These are phyloP conservation scores for Ceratina japonica DNA, from an alignment of 1,140 invertebrate genomes.

Conservation along the genomic window DNA sequence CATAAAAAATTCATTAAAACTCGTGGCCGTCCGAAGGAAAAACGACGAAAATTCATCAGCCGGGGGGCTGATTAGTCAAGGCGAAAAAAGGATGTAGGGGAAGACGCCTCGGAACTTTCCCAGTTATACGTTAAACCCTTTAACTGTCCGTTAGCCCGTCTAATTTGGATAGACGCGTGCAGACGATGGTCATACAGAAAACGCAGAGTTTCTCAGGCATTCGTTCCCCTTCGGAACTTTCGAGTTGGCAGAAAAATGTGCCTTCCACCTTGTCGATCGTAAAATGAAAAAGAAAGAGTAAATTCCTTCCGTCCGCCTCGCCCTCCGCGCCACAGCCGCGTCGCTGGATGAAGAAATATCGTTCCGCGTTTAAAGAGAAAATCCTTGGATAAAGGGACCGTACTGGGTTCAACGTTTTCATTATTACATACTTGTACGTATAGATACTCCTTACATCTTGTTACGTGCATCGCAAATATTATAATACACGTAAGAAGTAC, in stretches of 20 bases:
- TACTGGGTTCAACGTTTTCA: accelerated
- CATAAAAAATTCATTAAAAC: background rate
- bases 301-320: background rate
- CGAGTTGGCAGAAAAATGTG: background rate
- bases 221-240: background rate
- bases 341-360: background rate
- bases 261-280: background rate
- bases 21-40: background rate
- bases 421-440: too few species aligned
- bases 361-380: background rate
- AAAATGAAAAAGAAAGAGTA: background rate
- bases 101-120: background rate
- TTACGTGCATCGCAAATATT: too few species aligned
- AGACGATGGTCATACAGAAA: conserved; percentile 1
- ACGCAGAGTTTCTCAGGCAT: conserved; percentile 25
- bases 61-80: too few species aligned
- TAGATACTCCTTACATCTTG: too few species aligned
- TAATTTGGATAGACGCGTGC: background rate
- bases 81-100: background rate
- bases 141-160: background rate
- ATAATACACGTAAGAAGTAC: background rate
- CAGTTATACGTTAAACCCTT: background rate
- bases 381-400: background rate
- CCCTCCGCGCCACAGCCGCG: background rate
- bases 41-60: background rate